phyloP scores from a whole-genome alignment of 2,113 vertebrate species.

The Cranoglanis bouderius region DNA sequence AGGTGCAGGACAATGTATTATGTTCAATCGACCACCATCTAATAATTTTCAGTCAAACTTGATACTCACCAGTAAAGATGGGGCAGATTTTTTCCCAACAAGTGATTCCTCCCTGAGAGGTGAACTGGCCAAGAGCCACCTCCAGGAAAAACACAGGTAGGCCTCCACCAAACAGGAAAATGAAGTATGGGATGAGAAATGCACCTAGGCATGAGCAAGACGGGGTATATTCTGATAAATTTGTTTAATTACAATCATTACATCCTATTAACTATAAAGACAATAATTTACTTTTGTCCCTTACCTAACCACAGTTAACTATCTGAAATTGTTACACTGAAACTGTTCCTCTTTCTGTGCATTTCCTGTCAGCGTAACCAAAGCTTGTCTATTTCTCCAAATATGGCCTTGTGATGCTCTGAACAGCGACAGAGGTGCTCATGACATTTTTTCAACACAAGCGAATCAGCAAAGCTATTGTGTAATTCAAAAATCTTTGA shows the following conservation, averaged over 20 bases:
- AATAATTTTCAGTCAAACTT: neutral
- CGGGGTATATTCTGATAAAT: neutral
- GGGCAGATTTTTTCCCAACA: constrained; percentile 99
- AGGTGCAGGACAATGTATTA: neutral
- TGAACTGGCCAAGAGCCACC: constrained; percentile 95
- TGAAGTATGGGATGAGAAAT: constrained; percentile 99
- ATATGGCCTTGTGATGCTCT: constrained; percentile 11
- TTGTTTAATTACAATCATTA: constrained; percentile 35
- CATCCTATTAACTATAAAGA: constrained; percentile 1
- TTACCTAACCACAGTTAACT: neutral
- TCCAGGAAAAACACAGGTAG: constrained; percentile 99
- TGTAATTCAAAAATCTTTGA: constrained; percentile 5
- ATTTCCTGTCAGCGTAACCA: constrained; percentile 9
- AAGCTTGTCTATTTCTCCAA: neutral
- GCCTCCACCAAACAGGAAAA: constrained; percentile 98
- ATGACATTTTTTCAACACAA: neutral
- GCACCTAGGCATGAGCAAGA: constrained; percentile 79
- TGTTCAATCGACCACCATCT: neutral
- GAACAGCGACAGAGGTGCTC: neutral
- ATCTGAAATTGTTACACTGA: neutral
- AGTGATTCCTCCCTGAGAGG: constrained; percentile 98
- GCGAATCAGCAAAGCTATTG: constrained; percentile 2
- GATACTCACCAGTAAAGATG: constrained; percentile 90
- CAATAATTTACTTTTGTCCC: constrained; percentile 20
- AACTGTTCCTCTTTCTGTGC: neutral